Base-by-base conservation (phyloP, 92 coral and sea anemone species). In the Heliopora coerulea region DNA sequence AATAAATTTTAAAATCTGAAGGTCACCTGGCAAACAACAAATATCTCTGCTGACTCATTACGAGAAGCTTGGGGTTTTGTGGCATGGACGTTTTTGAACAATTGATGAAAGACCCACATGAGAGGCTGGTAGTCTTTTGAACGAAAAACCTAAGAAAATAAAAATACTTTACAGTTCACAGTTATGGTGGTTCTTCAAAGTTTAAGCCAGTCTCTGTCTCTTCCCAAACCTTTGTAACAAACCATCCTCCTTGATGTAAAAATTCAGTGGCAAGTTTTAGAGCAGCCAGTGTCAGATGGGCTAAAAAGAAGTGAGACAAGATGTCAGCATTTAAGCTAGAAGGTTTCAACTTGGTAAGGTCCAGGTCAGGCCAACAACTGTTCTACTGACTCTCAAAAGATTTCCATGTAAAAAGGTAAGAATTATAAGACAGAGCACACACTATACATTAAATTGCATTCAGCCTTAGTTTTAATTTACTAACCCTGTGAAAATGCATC, bases 61-160 rank as follows among this genome's bases (percentile, higher is more conserved):
- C 97, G 78, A 27, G 97, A 92, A 34, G 97, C 97, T 88, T 84
- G 52, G 12, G 97, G 97, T 75, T 92, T 92, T 10, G 97, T 92
- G n/a, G 97, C 88, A 62, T 92, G 97, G 25, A 92, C 97, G 39
- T 85, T 89, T 61, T 89, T 89, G 74, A 92, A 92, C 27, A 92
- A 92, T 80, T 92, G 97, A 60, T 89, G 88, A 49, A 92, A 92
- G 33, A 89, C 97, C 97, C 97, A 92, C 44, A 92, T 33, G 20
- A 92, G 66, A 3, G 97, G 92, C 44, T 92, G 97, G 57, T 92
- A 92, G 76, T 92, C 97, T 76, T 89, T 92, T 23, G 97, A 92
- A 44, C 97, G 87, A 79, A 92, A 92, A 56, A 92, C 97, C 97
- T 92, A 49, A 59, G 66, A 23, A 79, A 32, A 40, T 56, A n/a